Conservation (phyloP, 1,140 invertebrate genomes). For the Globodera ellingtonae region DNA sequence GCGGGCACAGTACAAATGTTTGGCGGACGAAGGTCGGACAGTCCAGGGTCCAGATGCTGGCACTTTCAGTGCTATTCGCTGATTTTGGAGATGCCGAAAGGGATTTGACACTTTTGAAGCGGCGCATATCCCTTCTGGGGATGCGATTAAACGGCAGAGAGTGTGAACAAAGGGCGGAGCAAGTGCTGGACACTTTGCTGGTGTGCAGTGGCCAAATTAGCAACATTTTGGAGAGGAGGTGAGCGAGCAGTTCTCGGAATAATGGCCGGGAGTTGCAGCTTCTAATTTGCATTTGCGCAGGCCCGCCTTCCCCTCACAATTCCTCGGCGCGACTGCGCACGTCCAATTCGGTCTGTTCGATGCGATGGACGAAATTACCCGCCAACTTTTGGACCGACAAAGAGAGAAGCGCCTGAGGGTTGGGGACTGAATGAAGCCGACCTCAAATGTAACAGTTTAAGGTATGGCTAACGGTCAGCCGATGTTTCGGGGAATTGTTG, state of each 20-base stretch:
- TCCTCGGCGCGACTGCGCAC: neutral
- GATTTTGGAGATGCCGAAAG: neutral
- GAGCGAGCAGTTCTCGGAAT: neutral
- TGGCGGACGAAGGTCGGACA: neutral
- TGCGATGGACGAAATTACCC: neutral
- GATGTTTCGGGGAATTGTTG: neutral
- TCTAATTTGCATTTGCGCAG: neutral
- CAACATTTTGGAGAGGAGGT: neutral
- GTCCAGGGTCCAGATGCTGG: neutral
- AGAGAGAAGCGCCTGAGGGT: neutral
- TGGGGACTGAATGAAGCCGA: neutral
- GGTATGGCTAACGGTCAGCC: neutral
- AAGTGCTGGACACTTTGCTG: neutral
- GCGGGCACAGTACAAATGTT: neutral
- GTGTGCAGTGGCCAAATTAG: neutral
- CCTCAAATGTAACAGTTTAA: neutral
- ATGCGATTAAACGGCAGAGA: neutral
- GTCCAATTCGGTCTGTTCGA: slow-evolving; percentile 7
- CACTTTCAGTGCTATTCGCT: neutral
- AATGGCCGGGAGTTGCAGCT: neutral
- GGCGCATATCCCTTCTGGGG: neutral
- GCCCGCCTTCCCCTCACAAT: neutral
- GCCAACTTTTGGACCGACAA: neutral
- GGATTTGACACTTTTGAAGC: neutral
- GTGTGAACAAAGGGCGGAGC: neutral